Evolutionary conservation across 37 sponge, comb jelly and placozoan genomes (phyloP).

Genomic region (Dysidea cf. avara): DNA sequence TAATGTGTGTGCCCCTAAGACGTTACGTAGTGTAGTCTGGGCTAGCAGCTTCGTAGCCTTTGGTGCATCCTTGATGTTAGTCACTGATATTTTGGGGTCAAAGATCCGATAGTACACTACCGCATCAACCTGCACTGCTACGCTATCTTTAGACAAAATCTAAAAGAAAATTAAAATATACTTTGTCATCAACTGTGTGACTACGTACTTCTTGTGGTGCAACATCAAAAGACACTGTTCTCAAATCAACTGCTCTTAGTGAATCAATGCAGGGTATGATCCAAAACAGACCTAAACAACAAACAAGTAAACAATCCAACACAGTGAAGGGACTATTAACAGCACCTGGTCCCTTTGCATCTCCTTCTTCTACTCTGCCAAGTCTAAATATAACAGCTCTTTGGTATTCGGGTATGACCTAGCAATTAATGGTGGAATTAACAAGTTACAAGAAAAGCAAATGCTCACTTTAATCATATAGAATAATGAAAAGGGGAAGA

Average conservation of each 20-base stretch:
- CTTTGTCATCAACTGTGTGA: neutral
- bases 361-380: constrained; percentile 79
- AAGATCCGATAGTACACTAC: constrained; percentile 85
- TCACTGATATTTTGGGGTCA: constrained; percentile 76
- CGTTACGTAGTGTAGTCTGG: constrained; percentile 93
- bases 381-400: constrained; percentile 92
- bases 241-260: constrained; percentile 64
- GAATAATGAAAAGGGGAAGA: constrained; percentile 74
- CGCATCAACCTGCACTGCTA: constrained; percentile 92
- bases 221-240: constrained; percentile 87
- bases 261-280: constrained; percentile 87
- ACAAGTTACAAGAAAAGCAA: too few species aligned
- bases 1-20: constrained; percentile 88
- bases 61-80: constrained; percentile 63
- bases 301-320: neutral
- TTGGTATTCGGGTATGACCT: constrained; percentile 85
- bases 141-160: constrained; percentile 94
- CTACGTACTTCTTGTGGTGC: constrained; percentile 85
- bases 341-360: constrained; percentile 82
- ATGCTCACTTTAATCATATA: constrained; percentile 75
- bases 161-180: too few species aligned
- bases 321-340: too few species aligned
- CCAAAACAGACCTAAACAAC: constrained; percentile 67
- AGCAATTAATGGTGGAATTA: too few species aligned
- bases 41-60: constrained; percentile 86